Percentiles rank a stretch among this genome's conserved stretches.
Conservation (phyloP, 2,797 vertebrate genomes). For the Pangasius djambal region DNA sequence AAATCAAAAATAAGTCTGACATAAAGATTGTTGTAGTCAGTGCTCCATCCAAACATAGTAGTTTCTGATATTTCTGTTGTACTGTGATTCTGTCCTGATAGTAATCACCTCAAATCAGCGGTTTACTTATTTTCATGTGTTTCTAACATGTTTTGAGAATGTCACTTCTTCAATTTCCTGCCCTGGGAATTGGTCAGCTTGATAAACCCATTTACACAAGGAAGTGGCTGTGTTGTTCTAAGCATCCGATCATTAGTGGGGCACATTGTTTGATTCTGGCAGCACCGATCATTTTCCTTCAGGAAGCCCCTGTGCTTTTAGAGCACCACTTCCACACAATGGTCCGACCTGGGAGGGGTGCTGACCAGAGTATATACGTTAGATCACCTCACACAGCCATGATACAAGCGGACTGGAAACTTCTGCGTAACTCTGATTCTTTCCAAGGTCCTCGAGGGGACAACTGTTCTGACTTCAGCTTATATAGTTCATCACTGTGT, state of each 20-base stretch:
- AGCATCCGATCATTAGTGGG: slow-evolving; percentile 72
- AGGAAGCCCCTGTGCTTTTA: slow-evolving; percentile 74
- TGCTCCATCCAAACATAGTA: neutral
- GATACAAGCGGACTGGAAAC: slow-evolving; percentile 55
- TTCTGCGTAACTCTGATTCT: slow-evolving; percentile 54
- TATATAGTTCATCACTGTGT: neutral
- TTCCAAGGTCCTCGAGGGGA: slow-evolving; percentile 35
- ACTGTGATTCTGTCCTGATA: neutral
- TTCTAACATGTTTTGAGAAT: slow-evolving; percentile 67
- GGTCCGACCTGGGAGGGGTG: slow-evolving; percentile 63
- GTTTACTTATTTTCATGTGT: slow-evolving; percentile 58
- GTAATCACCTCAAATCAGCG: neutral
- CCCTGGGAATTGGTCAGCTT: slow-evolving; percentile 66
- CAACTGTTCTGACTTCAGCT: slow-evolving; percentile 22
- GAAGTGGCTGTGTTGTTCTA: slow-evolving; percentile 78
- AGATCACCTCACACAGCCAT: slow-evolving; percentile 62
- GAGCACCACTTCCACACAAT: slow-evolving; percentile 74
- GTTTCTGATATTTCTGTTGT: neutral
- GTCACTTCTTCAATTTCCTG: slow-evolving; percentile 71
- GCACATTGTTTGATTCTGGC: slow-evolving; percentile 83
- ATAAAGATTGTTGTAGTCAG: neutral
- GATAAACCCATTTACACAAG: slow-evolving; percentile 72
- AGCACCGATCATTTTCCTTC: slow-evolving; percentile 77
- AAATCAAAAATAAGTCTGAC: neutral
- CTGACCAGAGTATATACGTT: slow-evolving; percentile 56